Base-by-base conservation (phyloP, 37 sponge, comb jelly and placozoan genomes). In the Chondrosia reniformis region DNA sequence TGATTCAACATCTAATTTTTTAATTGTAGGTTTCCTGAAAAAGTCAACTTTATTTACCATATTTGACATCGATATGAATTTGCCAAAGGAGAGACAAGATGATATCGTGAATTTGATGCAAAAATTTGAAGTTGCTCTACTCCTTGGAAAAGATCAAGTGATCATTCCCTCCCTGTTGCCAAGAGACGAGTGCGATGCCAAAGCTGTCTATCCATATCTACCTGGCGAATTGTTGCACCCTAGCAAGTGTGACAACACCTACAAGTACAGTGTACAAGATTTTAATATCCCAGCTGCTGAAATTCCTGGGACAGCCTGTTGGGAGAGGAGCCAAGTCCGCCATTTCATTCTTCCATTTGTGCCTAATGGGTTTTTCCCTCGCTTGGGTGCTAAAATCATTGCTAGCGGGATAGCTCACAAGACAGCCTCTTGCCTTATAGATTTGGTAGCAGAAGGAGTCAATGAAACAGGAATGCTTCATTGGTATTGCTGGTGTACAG, bases 141-240 rank as follows among this genome's bases (percentile, higher is more conserved):
- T 65, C 25, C 69, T 90, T 34, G 88, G 84, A 36, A 54, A 80
- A 7, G 21, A 75, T 19, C 67, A 83, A 13, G 58, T 87, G 4
- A 83, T 94, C 46, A 87, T 94, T 30, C 94, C 94, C 1, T 91
- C 94, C 27, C 79, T 94, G 38, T 89, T 94, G 3, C 94, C 94
- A 5, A n/a, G 22, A 0, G 42, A 44, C n/a, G 87, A 86, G 56
- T 34, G 37, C 15, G 64, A 81, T 6, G 37, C 87, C 3, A 75
- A 76, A 33, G 31, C 83, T 56, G 65, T 91, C 27, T 67, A 75
- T 1, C 45, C 82, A 2, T 45, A 42, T 2, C 39, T 41, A 25
- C 34, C 56, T 4, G 43, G 43, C 28, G 61, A 59, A 59, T 6
- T 7, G 17, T 6, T 25, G 4, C 28, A 25, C n/a, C 61, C 61